Evolutionary conservation across 2,888 invertebrate species (phyloP), one percentile per base, ranked within the genome.

Genomic region (Chloroclysta siterata): DNA sequence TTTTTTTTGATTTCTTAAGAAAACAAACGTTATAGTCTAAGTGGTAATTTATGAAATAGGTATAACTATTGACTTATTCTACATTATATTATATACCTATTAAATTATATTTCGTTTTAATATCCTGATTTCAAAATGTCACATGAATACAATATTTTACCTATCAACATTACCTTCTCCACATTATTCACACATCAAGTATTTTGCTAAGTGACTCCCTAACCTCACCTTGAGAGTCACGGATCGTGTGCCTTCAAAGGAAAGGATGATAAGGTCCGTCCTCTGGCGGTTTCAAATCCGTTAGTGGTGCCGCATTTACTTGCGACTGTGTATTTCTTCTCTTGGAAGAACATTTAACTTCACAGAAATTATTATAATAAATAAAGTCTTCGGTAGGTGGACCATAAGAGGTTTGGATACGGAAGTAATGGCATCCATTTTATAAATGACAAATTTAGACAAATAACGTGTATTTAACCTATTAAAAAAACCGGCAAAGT

Each of bases 261-360:
- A 63, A 56, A 55, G 63, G 62, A 62, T 58, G 67, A 65, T 66
- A 63, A 67, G 64, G 64, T 64, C 58, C 58, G 59, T 67, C 64
- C 65, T 61, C 63, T 59, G 61, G 65, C 59, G 66, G 75, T 72
- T 78, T 73, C 77, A 74, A 80, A 74, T 39, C 77, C 76, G 76
- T 77, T 77, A 81, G 75, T 78, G 72, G 74, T 69, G 65, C 73
- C 74, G 73, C 73, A 76, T 80, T 79, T 81, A 77, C 75, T 75
- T 75, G 72, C 71, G 70, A 69, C 73, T 75, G 72, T 77, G 79
- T 78, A 79, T 80, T 83, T 77, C 74, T 78, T 76, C 75, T 76
- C 71, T 74, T 53, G 70, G 71, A 78, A 77, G 76, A 72, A 72
- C 73, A 78, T 82, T 82, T 79, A 75, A 46, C 44, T 59, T 47